Conservation (phyloP, 2,113 vertebrate species). For the Maccullochella peelii region DNA sequence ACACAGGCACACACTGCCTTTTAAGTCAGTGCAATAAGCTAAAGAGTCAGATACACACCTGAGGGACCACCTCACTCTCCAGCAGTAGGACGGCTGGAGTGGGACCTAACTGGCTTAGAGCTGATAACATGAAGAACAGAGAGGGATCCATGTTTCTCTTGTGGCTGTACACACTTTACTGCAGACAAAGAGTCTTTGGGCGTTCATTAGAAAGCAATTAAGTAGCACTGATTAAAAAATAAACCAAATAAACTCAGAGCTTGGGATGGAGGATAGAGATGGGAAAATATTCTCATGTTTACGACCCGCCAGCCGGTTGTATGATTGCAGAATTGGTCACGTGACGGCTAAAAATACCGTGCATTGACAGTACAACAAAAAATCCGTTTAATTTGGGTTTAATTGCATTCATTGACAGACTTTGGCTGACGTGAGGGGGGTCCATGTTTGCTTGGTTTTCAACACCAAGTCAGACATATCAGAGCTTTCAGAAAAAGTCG, state of each 20-base stretch:
- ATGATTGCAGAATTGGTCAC: not conserved
- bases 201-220: not conserved
- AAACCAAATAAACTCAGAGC: not conserved
- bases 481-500: not conserved
- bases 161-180: not conserved
- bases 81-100: not conserved
- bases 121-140: constrained; percentile 10
- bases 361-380: not conserved
- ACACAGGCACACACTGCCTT: not conserved
- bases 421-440: no score
- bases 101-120: not conserved
- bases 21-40: constrained; percentile 18
- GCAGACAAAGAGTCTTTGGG: not conserved
- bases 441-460: no score
- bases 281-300: not conserved
- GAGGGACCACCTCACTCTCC: not conserved
- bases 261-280: not conserved
- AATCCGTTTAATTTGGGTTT: not conserved
- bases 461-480: not conserved
- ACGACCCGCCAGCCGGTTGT: no score
- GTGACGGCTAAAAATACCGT: not conserved
- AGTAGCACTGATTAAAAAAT: not conserved
- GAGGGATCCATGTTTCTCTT: not conserved
- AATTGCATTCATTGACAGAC: not conserved
- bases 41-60: constrained; percentile 7